A percentile compares a stretch with the other conserved stretches of the same genome.
Evolutionary conservation across 2,888 invertebrate species (phyloP).

Genomic region (Dichetophora obliterata): DNA sequence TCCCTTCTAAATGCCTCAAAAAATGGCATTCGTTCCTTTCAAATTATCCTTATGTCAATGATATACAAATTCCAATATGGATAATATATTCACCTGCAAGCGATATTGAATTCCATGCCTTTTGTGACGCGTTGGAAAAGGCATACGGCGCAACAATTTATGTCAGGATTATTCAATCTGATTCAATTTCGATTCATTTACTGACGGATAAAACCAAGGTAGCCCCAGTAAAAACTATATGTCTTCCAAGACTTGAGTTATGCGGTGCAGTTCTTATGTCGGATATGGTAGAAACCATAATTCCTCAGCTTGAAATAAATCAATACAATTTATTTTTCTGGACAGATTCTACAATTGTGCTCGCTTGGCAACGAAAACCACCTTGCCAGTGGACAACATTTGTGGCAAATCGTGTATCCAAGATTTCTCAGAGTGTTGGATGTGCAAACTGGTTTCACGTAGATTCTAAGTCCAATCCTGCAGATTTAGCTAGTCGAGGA

Average conservation of each 20-base stretch:
- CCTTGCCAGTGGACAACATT: background rate
- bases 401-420: background rate
- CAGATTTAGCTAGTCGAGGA: too few relatives aligned
- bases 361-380: too few relatives aligned
- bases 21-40: background rate
- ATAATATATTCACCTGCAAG: background rate
- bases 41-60: conserved; percentile 12
- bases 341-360: too few relatives aligned
- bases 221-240: background rate
- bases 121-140: background rate
- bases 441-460: background rate
- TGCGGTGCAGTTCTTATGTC: background rate
- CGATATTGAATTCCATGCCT: background rate
- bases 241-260: background rate
- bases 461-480: too few relatives aligned
- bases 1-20: too few relatives aligned
- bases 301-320: background rate
- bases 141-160: too few relatives aligned
- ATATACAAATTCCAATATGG: background rate
- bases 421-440: background rate
- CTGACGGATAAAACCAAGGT: too few relatives aligned
- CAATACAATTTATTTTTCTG: too few relatives aligned
- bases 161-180: too few relatives aligned
- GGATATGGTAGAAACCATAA: background rate
- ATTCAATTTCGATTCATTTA: too few relatives aligned